Evolutionary conservation across 2,113 vertebrate species (phyloP).

Genomic region (Erythrolamprus reginae): DNA sequence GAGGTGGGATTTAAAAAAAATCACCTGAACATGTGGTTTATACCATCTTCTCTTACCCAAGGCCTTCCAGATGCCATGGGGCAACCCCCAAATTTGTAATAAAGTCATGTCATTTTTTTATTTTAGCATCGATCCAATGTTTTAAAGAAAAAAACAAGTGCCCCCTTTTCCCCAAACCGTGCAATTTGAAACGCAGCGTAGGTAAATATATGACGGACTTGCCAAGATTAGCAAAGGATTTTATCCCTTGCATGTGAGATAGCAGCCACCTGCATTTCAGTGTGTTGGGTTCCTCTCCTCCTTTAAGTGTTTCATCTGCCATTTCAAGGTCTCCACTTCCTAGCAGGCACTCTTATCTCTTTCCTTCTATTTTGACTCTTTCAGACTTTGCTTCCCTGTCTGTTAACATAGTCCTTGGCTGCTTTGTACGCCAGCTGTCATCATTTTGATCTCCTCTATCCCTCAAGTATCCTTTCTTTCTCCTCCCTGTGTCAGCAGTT

Average conservation of each 20-base stretch:
- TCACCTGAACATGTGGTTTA: neutral
- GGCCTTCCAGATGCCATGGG: neutral
- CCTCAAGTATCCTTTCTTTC: neutral
- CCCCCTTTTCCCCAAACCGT: neutral
- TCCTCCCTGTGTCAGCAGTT: neutral
- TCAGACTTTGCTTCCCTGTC: neutral
- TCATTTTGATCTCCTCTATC: conserved; percentile 3
- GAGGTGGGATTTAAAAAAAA: neutral
- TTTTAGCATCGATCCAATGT: neutral
- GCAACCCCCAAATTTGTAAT: neutral
- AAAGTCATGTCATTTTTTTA: neutral
- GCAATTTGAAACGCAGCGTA: neutral
- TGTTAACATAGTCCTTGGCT: neutral
- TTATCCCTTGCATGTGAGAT: neutral
- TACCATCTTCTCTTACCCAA: neutral
- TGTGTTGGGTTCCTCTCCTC: conserved; percentile 8
- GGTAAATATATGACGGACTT: neutral
- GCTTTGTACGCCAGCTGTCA: neutral
- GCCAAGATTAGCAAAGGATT: neutral
- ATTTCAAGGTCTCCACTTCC: neutral
- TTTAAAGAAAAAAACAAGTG: neutral
- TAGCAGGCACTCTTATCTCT: neutral
- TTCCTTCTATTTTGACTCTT: neutral
- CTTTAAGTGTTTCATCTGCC: conserved; percentile 2
- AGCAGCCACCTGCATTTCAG: conserved; percentile 22